phyloP scores from a whole-genome alignment of 92 coral and sea anemone species.

The Porites lobata region DNA sequence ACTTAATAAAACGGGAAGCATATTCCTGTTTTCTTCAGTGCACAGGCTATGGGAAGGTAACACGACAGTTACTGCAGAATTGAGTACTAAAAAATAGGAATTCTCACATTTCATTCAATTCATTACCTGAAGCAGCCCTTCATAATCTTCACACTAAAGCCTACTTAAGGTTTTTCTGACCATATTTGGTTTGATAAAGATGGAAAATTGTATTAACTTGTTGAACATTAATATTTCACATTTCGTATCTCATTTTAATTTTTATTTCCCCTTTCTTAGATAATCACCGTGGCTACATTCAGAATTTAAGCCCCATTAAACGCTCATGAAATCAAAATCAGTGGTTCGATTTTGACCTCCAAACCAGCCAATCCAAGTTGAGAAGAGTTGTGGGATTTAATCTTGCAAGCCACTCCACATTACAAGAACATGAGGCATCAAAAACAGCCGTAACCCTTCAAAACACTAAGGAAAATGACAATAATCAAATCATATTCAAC shows the following conservation, averaged over 20 bases:
- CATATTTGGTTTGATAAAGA: slow-evolving; percentile 9
- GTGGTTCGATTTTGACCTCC: slow-evolving; percentile 41
- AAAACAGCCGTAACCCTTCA: slow-evolving; percentile 36
- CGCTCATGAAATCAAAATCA: slow-evolving; percentile 61
- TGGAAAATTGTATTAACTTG: slow-evolving; percentile 8
- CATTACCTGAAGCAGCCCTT: neutral
- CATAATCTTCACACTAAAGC: neutral
- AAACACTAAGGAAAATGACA: slow-evolving; percentile 44
- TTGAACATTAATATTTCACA: slow-evolving; percentile 1
- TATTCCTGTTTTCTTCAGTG: slow-evolving; percentile 20
- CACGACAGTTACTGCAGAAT: too few species aligned
- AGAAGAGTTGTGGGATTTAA: slow-evolving; percentile 69
- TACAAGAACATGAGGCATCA: slow-evolving; percentile 29
- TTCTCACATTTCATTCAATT: too few species aligned
- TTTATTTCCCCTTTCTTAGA: slow-evolving; percentile 51
- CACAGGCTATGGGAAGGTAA: neutral
- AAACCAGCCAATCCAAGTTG: too few species aligned
- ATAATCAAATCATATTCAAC: slow-evolving; percentile 61
- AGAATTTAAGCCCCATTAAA: slow-evolving; percentile 53
- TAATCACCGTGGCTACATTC: slow-evolving; percentile 58
- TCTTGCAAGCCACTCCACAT: slow-evolving; percentile 42
- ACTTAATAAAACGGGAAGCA: slow-evolving; percentile 8
- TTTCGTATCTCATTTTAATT: slow-evolving; percentile 31
- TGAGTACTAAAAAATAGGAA: too few species aligned
- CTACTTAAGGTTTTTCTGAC: neutral